Conservation (phyloP, 1,140 invertebrate genomes). For the Euura lappo region DNA sequence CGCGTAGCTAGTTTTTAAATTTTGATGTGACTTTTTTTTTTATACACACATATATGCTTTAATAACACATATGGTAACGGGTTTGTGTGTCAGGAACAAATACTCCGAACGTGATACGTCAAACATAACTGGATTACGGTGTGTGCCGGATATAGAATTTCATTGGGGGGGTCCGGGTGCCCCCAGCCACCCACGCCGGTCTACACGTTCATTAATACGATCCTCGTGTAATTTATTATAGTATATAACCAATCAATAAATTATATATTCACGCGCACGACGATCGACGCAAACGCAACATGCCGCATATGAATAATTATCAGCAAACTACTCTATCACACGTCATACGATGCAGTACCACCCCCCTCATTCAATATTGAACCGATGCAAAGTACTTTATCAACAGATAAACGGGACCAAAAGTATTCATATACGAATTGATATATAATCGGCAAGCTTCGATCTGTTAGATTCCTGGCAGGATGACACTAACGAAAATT, state of each 20-base stretch:
- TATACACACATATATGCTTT: neutral
- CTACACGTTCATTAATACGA: neutral
- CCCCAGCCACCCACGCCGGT: neutral
- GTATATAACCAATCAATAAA: neutral
- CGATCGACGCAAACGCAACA: too few relatives aligned
- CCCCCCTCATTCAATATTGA: too few relatives aligned
- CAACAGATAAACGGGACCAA: too few relatives aligned
- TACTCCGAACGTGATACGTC: neutral
- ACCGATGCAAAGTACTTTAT: too few relatives aligned
- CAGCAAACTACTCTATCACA: too few relatives aligned
- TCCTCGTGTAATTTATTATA: neutral
- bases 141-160: slow-evolving; percentile 1
- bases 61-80: neutral
- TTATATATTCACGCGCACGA: neutral
- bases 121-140: neutral
- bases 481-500: too few relatives aligned
- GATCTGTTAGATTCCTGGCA: too few relatives aligned
- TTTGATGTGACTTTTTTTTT: neutral
- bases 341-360: too few relatives aligned
- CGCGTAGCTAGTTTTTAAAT: too few relatives aligned
- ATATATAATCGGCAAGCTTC: too few relatives aligned
- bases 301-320: too few relatives aligned
- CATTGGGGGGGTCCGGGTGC: neutral
- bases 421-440: too few relatives aligned
- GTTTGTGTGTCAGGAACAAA: slow-evolving; percentile 5